Conservation (phyloP, 2,888 invertebrate species). For the Caenorhabditis auriculariae region DNA sequence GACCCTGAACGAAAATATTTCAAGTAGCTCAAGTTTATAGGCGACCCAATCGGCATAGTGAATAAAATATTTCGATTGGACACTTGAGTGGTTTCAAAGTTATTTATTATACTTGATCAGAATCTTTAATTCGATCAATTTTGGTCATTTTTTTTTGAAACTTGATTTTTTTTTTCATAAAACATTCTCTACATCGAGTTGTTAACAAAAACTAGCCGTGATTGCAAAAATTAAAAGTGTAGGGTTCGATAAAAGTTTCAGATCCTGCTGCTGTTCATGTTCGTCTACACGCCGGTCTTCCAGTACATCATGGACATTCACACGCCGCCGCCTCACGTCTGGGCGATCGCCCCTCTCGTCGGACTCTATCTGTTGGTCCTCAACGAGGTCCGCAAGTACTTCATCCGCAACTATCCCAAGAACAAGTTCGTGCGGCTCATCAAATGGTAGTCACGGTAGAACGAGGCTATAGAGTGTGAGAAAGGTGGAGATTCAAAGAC, state of each 20-base stretch:
- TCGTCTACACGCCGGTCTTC: slow-evolving; percentile 60
- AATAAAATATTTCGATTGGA: too few relatives aligned
- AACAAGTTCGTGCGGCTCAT: slow-evolving; percentile 36
- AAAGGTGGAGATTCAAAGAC: too few relatives aligned
- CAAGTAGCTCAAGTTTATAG: too few relatives aligned
- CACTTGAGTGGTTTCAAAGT: too few relatives aligned
- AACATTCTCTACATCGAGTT: too few relatives aligned
- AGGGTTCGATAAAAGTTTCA: slow-evolving; percentile 10
- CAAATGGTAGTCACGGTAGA: slow-evolving; percentile 52
- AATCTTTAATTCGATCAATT: too few relatives aligned
- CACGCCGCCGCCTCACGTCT: slow-evolving; percentile 56
- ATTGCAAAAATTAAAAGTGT: background rate
- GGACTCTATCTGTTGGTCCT: slow-evolving; percentile 57
- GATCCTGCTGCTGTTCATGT: slow-evolving; percentile 58
- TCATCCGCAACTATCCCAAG: slow-evolving; percentile 43
- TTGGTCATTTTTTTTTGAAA: too few relatives aligned
- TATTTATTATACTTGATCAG: too few relatives aligned
- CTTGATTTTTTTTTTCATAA: too few relatives aligned
- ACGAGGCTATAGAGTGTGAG: too few relatives aligned
- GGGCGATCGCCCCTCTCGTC: slow-evolving; percentile 44
- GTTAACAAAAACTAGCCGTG: background rate
- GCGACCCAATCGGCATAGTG: too few relatives aligned
- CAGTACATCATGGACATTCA: slow-evolving; percentile 62
- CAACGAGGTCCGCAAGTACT: slow-evolving; percentile 57
- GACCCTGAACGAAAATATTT: too few relatives aligned